phyloP scores from a whole-genome alignment of 2,113 vertebrate species.

The Puntigrus tetrazona region DNA sequence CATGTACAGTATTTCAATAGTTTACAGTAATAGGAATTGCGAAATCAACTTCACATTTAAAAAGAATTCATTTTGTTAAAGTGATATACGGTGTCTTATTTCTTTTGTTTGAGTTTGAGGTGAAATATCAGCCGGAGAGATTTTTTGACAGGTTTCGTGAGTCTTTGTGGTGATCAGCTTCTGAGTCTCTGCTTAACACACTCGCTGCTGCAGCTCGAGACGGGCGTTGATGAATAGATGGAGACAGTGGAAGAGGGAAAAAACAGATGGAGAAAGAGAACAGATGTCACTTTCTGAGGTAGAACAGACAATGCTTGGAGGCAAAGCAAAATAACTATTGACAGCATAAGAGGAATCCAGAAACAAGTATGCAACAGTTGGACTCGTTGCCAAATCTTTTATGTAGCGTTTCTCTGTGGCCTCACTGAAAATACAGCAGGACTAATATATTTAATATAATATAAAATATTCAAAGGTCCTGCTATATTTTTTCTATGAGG shows the following conservation, averaged over 20 bases:
- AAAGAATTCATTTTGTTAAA: background rate
- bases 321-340: constrained; percentile 24
- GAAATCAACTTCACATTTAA: background rate
- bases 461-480: background rate
- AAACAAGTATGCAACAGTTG: constrained; percentile 17
- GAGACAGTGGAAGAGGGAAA: background rate
- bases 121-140: background rate
- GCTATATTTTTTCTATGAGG: background rate
- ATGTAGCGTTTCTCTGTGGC: background rate
- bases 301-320: constrained; percentile 40
- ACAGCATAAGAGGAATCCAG: constrained; percentile 16
- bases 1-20: background rate
- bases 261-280: constrained; percentile 34
- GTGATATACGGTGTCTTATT: background rate
- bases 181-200: constrained; percentile 19
- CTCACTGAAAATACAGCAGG: background rate
- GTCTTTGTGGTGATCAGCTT: background rate
- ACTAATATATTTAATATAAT: background rate
- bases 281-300: constrained; percentile 30
- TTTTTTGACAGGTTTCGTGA: background rate
- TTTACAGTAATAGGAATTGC: background rate
- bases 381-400: background rate
- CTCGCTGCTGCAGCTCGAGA: constrained; percentile 18
- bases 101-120: background rate
- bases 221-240: constrained; percentile 23